Base-by-base conservation (phyloP, 2,888 invertebrate species). In the Anthoptus insignis region DNA sequence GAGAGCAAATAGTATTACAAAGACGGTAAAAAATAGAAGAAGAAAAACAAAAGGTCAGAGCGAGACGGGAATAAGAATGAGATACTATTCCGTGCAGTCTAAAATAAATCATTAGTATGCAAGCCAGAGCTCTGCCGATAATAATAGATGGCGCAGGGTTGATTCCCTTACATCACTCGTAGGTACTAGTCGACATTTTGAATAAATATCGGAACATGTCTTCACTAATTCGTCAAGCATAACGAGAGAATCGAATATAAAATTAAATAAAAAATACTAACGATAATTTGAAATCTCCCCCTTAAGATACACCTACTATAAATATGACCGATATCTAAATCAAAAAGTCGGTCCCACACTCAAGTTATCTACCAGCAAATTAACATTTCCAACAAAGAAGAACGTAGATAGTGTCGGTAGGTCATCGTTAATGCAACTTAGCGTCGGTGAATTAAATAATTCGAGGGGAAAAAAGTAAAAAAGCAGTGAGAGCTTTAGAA, bases 1-100 rank as follows among this genome's bases (percentile, higher is more conserved):
- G 82, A 90, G 84, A 89, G 84, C 87, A 91, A 91, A 91, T 83
- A 90, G 82, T 81, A 82, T 76, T 80, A 87, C 88, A 88, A 88
- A 85, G 87, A 83, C 74, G 81, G 80, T 80, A 79, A 82, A 81
- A 87, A 84, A 82, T 79, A 81, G 73, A 80, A 80, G 32, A 61
- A 82, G 83, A 84, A 86, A 85, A 87, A 89, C 86, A 89, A 88
- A 88, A 86, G 86, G 75, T 73, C 72, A 72, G 73, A 73, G 73
- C 83, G 81, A 77, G 79, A 72, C 73, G 69, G 75, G 87, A 81
- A 88, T 86, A 81, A 78, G 78, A 87, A 88, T 82, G 82, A 83
- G 80, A 75, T 76, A 81, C 75, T 77, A 73, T 76, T 74, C 78
- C 73, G 73, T 75, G 73, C 76, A 73, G 66, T 76, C 81, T 81